Conservation (phyloP, 2,888 invertebrate genomes). For the Spialia ferax region DNA sequence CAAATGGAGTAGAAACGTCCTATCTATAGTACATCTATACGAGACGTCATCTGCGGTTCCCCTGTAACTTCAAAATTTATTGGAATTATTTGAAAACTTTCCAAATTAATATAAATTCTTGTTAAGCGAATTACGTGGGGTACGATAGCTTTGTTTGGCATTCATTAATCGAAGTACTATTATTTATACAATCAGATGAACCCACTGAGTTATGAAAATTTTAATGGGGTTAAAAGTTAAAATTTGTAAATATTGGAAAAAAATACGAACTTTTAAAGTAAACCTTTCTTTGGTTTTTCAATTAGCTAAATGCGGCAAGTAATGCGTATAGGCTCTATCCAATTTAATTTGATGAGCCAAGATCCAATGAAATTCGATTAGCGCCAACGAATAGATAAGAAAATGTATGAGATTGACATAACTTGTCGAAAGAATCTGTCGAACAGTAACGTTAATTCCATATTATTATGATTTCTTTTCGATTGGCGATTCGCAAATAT, state of each 20-base stretch:
- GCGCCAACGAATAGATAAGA: no score
- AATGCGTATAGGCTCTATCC: no score
- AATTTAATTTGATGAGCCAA: no score
- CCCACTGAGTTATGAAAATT: slow-evolving; percentile 9
- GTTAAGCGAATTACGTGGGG: slow-evolving; percentile 21
- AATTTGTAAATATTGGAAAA: not conserved
- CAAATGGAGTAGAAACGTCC: slow-evolving; percentile 26
- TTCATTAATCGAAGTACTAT: slow-evolving; percentile 33
- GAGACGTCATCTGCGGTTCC: slow-evolving; percentile 20
- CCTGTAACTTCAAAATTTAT: slow-evolving; percentile 35
- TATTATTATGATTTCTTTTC: no score
- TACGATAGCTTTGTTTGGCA: slow-evolving; percentile 34
- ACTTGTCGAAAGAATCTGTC: no score
- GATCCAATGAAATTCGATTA: no score
- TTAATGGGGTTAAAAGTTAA: not conserved
- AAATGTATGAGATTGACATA: no score
- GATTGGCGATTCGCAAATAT: no score
- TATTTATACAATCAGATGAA: slow-evolving; percentile 25
- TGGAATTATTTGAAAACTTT: slow-evolving; percentile 38
- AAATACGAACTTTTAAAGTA: not conserved
- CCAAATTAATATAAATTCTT: slow-evolving; percentile 41
- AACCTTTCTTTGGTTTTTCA: not conserved
- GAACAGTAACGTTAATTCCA: no score
- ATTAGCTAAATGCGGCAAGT: not conserved
- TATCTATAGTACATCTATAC: slow-evolving; percentile 18